Evolutionary conservation across 2,888 invertebrate species (phyloP).

Genomic region (Ametastegia equiseti): DNA sequence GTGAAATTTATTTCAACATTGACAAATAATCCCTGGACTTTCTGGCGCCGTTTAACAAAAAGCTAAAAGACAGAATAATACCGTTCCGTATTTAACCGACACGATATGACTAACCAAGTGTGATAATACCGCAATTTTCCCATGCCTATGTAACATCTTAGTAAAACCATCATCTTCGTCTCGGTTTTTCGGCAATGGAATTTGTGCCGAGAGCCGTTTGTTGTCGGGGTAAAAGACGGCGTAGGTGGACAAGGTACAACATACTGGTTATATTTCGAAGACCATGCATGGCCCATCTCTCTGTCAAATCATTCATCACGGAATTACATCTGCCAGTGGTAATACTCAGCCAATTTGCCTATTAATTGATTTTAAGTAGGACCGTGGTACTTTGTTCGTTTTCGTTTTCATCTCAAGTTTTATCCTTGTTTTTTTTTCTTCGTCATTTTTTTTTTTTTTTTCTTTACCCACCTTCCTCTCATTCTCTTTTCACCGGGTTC

Average conservation of each 20-base stretch:
- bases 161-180: background rate
- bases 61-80: background rate
- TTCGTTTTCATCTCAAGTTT: background rate
- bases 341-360: constrained; percentile 64
- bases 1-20: constrained; percentile 36
- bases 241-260: constrained; percentile 60
- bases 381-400: background rate
- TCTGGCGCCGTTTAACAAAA: background rate
- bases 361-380: constrained; percentile 63
- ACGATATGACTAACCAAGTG: background rate
- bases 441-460: background rate
- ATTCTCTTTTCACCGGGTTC: background rate
- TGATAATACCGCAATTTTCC: constrained; percentile 18
- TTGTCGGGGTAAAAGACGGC: constrained; percentile 32
- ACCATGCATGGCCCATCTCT: constrained; percentile 35
- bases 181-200: constrained; percentile 15
- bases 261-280: constrained; percentile 55
- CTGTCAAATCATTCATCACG: constrained; percentile 47
- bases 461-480: background rate
- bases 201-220: constrained; percentile 42
- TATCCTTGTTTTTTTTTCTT: background rate
- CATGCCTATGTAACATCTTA: background rate
- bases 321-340: constrained; percentile 52
- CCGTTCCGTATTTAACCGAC: background rate
- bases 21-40: constrained; percentile 23